Evolutionary conservation across 1,140 invertebrate species (phyloP).

Genomic region (Zaprionus vittiger): DNA sequence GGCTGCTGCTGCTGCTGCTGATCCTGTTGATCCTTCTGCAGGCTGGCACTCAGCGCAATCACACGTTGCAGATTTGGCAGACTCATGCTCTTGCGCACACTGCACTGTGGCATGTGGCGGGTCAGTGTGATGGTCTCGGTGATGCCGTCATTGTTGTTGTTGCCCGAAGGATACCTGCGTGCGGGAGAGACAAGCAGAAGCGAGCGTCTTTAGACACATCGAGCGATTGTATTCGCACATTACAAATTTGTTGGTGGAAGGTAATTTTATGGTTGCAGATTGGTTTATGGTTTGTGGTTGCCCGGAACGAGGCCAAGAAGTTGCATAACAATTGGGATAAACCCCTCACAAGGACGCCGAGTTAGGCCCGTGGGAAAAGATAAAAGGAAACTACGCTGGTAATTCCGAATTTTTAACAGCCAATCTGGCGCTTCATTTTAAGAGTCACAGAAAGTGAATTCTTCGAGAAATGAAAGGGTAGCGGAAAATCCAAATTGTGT

Average conservation of each 20-base stretch:
- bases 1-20: constrained; percentile 35
- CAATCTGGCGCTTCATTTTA: not conserved
- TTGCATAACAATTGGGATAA: not conserved
- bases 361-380: not conserved
- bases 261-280: constrained; percentile 34
- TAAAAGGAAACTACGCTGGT: not conserved
- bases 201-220: constrained; percentile 79
- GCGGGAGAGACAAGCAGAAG: constrained; percentile 67
- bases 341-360: not conserved
- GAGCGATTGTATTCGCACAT: constrained; percentile 39
- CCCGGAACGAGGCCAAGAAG: not conserved
- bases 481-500: not conserved
- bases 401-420: not conserved
- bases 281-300: constrained; percentile 36
- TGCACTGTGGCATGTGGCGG: constrained; percentile 73
- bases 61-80: constrained; percentile 88
- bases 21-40: constrained; percentile 55
- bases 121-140: constrained; percentile 70
- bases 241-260: constrained; percentile 61
- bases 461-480: not conserved
- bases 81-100: constrained; percentile 89
- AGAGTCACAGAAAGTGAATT: not conserved
- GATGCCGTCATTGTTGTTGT: constrained; percentile 87
- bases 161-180: constrained; percentile 90
- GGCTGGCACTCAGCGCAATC: constrained; percentile 25